phyloP scores from a whole-genome alignment of 1,140 invertebrate genomes.

The Drosophila takahashii region DNA sequence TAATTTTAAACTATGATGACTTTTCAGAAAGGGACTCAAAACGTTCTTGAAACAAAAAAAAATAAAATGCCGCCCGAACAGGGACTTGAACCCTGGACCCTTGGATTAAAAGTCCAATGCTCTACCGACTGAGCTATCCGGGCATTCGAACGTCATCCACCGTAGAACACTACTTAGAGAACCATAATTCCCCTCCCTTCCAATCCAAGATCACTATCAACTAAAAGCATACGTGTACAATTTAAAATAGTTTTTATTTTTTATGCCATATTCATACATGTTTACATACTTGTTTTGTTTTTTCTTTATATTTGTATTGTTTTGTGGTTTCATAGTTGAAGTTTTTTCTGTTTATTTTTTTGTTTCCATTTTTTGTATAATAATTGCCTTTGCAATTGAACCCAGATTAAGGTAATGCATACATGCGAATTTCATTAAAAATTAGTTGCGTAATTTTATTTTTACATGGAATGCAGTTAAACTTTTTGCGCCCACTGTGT shows the following conservation, averaged over 20 bases:
- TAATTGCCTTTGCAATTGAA: slow-evolving; percentile 56
- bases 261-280: slow-evolving; percentile 77
- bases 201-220: background rate
- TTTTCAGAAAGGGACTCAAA: too few species aligned
- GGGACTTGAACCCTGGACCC: slow-evolving; percentile 92
- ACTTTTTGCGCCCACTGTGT: slow-evolving; percentile 61
- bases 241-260: slow-evolving; percentile 82
- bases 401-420: slow-evolving; percentile 62
- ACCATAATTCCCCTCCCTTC: background rate
- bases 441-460: slow-evolving; percentile 67
- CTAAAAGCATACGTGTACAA: slow-evolving; percentile 28
- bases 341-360: slow-evolving; percentile 59
- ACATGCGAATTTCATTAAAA: slow-evolving; percentile 71
- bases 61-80: slow-evolving; percentile 88
- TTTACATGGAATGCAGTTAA: slow-evolving; percentile 84
- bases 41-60: background rate
- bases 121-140: slow-evolving; percentile 92
- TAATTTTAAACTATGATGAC: too few species aligned
- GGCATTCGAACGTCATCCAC: slow-evolving; percentile 80
- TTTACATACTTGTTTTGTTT: slow-evolving; percentile 74
- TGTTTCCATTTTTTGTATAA: slow-evolving; percentile 53
- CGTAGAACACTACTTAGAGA: slow-evolving; percentile 2
- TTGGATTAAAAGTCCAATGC: slow-evolving; percentile 93
- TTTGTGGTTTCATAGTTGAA: slow-evolving; percentile 61
- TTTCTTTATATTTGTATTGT: slow-evolving; percentile 70